These are phyloP conservation scores for Synanthedon myopaeformis DNA, from an alignment of 2,888 invertebrate genomes.

Conservation along the genomic window DNA sequence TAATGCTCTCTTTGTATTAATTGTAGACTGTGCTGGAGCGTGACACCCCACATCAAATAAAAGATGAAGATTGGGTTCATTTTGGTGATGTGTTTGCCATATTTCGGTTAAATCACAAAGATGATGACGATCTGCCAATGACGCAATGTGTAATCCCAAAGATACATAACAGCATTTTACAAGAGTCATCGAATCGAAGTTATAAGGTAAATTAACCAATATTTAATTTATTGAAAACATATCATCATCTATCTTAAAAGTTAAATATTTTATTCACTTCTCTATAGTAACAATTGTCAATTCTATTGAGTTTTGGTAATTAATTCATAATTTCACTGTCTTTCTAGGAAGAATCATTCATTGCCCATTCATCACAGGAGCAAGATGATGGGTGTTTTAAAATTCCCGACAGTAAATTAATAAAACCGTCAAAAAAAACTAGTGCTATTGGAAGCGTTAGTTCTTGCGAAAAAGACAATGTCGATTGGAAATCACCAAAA, in stretches of 20 bases:
- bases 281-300: too few relatives aligned
- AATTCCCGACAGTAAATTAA: slow-evolving; percentile 29
- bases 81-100: slow-evolving; percentile 55
- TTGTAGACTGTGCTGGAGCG: slow-evolving; percentile 42
- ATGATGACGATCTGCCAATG: slow-evolving; percentile 45
- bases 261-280: neutral
- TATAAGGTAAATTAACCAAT: neutral
- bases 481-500: slow-evolving; percentile 43
- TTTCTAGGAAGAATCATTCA: slow-evolving; percentile 55
- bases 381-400: slow-evolving; percentile 21
- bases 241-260: neutral
- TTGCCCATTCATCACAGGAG: slow-evolving; percentile 36
- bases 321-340: neutral
- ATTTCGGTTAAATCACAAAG: slow-evolving; percentile 38
- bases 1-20: slow-evolving; percentile 12
- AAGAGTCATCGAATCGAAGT: too few relatives aligned
- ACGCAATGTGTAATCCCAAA: slow-evolving; percentile 45
- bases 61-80: slow-evolving; percentile 50
- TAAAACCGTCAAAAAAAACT: slow-evolving; percentile 35
- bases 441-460: slow-evolving; percentile 35
- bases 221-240: neutral
- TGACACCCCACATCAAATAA: slow-evolving; percentile 44
- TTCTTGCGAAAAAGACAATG: slow-evolving; percentile 35
- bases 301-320: too few relatives aligned
- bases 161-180: slow-evolving; percentile 23